Evolutionary conservation across 2,797 vertebrate genomes (phyloP).

Genomic region (Mastacembelus armatus): DNA sequence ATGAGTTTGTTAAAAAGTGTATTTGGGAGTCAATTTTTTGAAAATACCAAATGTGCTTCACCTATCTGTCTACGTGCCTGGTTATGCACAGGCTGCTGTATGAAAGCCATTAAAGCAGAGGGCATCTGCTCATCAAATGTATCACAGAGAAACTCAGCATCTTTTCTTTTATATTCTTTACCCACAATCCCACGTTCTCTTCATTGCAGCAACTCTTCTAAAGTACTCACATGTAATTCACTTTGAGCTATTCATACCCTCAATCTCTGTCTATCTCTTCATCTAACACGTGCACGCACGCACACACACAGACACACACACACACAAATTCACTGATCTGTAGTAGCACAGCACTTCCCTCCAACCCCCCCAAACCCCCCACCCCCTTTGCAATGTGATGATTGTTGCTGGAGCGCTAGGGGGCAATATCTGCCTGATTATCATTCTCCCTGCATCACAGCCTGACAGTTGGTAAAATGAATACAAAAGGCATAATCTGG

Average conservation of each 20-base stretch:
- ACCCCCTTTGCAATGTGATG: conserved; percentile 42
- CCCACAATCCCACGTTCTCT: conserved; percentile 7
- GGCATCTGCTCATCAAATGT: conserved; percentile 8
- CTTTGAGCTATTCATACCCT: conserved; percentile 53
- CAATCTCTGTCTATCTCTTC: conserved; percentile 38
- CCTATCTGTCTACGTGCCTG: neutral
- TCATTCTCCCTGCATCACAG: conserved; percentile 75
- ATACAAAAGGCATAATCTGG: conserved; percentile 85
- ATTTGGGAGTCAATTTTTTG: neutral
- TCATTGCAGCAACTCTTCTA: conserved; percentile 18
- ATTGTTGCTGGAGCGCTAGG: conserved; percentile 72
- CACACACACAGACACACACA: conserved; percentile 12
- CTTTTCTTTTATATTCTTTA: conserved; percentile 5
- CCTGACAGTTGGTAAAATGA: conserved; percentile 83
- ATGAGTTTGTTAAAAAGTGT: neutral
- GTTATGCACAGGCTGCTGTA: neutral
- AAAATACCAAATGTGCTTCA: neutral
- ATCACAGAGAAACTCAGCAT: neutral
- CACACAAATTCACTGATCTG: conserved; percentile 54
- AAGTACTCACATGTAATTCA: conserved; percentile 27
- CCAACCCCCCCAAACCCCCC: too few relatives aligned
- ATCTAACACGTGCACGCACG: conserved; percentile 34
- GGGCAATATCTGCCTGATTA: conserved; percentile 82
- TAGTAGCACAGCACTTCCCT: conserved; percentile 42
- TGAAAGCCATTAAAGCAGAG: conserved; percentile 21